These are phyloP conservation scores for Corythornis vintsioides DNA, from an alignment of 2,113 vertebrate species.

Conservation along the genomic window DNA sequence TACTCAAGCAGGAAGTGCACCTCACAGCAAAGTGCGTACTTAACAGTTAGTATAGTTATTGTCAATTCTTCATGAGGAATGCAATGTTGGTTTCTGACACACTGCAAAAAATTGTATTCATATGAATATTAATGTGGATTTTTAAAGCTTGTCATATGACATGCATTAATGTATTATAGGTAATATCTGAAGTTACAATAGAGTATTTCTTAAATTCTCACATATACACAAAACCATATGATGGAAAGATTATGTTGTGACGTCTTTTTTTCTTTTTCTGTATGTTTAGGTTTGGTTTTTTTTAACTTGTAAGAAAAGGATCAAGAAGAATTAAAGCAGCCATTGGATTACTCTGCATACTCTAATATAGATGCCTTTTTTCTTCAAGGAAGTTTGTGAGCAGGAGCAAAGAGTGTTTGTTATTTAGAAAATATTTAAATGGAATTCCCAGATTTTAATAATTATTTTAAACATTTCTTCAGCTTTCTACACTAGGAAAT, in stretches of 20 bases:
- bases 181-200: not conserved
- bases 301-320: not conserved
- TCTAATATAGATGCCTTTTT: not conserved
- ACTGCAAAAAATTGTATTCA: not conserved
- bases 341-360: not conserved
- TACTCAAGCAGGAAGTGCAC: not conserved
- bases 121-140: not conserved
- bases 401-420: not conserved
- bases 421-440: not conserved
- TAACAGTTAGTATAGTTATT: not conserved
- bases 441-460: not conserved
- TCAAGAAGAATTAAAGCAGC: not conserved
- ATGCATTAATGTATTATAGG: not conserved
- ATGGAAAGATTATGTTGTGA: not conserved
- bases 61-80: not conserved
- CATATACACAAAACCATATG: not conserved
- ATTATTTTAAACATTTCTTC: not conserved
- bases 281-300: not conserved
- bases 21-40: not conserved
- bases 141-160: not conserved
- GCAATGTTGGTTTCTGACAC: not conserved
- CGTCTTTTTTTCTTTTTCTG: not conserved
- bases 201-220: not conserved
- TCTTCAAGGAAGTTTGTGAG: not conserved
- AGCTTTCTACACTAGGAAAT: not conserved